Conservation (phyloP, 2,113 vertebrate genomes). For the Asarcornis scutulata region DNA sequence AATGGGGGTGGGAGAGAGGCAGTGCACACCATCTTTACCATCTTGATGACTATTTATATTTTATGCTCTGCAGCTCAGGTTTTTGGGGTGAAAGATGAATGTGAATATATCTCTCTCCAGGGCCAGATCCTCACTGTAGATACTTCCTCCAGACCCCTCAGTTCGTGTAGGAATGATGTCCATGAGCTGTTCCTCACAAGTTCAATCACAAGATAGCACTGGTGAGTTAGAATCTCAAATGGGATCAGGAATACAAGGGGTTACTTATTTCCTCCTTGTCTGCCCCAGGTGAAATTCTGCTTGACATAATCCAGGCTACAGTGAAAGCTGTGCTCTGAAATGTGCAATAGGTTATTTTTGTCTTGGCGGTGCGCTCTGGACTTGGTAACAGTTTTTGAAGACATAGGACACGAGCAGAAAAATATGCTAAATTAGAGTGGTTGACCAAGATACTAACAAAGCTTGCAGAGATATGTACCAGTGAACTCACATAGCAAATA, state of each 20-base stretch:
- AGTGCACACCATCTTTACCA: background rate
- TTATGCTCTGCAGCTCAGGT: background rate
- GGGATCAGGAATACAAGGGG: background rate
- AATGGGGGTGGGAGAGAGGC: background rate
- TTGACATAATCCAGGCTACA: background rate
- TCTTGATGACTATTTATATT: background rate
- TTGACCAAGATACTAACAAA: constrained; percentile 26
- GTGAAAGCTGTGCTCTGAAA: background rate
- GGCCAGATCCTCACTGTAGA: background rate
- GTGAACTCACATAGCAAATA: background rate
- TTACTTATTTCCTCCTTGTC: background rate
- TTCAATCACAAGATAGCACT: background rate
- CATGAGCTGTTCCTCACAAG: background rate
- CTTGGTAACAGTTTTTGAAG: background rate
- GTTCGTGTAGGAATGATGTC: background rate
- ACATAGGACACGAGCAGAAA: constrained; percentile 2
- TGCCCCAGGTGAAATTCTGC: background rate
- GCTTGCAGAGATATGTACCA: background rate
- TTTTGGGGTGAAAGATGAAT: background rate
- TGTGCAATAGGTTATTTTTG: background rate
- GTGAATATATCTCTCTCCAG: background rate
- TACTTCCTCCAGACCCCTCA: background rate
- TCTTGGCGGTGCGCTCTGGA: background rate
- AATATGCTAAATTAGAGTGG: constrained; percentile 1
- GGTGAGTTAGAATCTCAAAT: background rate